These are phyloP conservation scores for Poeciliopsis retropinna DNA, from an alignment of 2,113 vertebrate genomes.

Conservation along the genomic window DNA sequence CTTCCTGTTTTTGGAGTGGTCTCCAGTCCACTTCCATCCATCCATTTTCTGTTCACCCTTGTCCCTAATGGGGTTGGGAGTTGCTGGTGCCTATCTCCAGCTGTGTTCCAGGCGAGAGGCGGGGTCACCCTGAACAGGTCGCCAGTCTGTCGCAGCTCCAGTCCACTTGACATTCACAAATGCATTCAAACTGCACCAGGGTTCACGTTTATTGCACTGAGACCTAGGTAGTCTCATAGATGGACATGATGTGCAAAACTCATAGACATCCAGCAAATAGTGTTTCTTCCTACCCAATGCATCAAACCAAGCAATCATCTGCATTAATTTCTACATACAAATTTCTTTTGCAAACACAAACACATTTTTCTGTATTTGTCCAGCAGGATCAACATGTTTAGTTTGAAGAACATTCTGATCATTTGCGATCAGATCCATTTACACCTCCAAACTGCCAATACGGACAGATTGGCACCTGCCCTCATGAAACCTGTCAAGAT, in stretches of 20 bases:
- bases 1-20: no score
- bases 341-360: neutral
- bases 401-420: slow-evolving; percentile 11
- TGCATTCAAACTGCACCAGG: no score
- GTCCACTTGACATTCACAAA: no score
- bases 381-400: slow-evolving; percentile 1
- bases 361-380: neutral
- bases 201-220: no score
- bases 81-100: no score
- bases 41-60: no score
- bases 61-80: no score
- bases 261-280: neutral
- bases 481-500: neutral
- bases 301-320: neutral
- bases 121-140: no score
- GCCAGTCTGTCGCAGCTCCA: no score
- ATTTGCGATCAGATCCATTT: neutral
- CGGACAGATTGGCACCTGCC: slow-evolving; percentile 11
- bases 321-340: neutral
- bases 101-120: no score
- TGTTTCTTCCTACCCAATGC: neutral
- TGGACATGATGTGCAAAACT: neutral
- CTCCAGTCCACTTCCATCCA: no score
- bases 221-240: no score
- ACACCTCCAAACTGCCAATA: slow-evolving; percentile 39